Base-by-base conservation (phyloP, 2,797 vertebrate genomes). In the Oophaga sylvatica region DNA sequence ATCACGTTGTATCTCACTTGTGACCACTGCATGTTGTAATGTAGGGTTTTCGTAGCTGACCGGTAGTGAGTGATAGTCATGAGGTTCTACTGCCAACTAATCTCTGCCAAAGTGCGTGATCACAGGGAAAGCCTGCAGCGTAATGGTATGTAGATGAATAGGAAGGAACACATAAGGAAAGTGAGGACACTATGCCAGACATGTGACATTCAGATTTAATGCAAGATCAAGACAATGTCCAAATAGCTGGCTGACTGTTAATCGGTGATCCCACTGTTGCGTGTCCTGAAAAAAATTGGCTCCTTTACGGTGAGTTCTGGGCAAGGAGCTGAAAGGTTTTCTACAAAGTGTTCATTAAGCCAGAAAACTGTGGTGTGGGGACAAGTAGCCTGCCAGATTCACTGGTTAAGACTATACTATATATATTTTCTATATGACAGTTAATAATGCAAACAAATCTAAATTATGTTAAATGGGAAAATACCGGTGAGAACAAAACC, bases 221-320 rank as follows among this genome's bases (percentile, higher is more conserved):
- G 62, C 35, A 48, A 87, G 59, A 65, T 71, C 22, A 48, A 76
- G 86, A 57, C 86, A 81, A 76, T 87, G 80, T 65, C 80, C 79
- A 82, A 87, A 81, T 82, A 65, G 57, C 59, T 76, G 67, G 26
- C 41, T 76, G 57, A 87, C 79, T 87, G 86, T 76, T 87, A 81
- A 87, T 77, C 67, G 45, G 80, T 57, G 80, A 73, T 76, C 62
- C 45, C 41, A 29, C 71, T 75, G 70, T 59, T 67, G 67, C 57
- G 59, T 81, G 56, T 76, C 68, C 67, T 67, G 86, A 19, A 87
- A 45, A 73, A 31, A 87, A 67, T 22, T 57, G 15, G n/a, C n/a
- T 53, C 20, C 71, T 78, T 60, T 48, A 78, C 29, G 31, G 71
- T n/a, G 19, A 31, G 67, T 83, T 83, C 80, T 76, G 80, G 86